phyloP scores from a whole-genome alignment of 2,113 vertebrate genomes.

The Talpa occidentalis region DNA sequence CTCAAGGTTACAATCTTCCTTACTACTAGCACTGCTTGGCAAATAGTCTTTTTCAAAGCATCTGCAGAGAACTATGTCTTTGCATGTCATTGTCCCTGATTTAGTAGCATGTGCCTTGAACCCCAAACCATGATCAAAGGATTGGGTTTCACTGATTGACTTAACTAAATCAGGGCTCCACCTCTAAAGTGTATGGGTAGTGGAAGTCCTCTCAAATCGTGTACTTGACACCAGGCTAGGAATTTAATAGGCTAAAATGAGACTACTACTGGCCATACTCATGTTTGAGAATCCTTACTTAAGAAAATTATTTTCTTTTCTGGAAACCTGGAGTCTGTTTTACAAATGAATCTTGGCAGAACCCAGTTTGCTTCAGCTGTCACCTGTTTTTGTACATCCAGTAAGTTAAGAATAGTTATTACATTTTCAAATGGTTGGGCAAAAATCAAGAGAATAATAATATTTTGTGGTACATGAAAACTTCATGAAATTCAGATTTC shows the following conservation, averaged over 20 bases:
- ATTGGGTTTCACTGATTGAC: not conserved
- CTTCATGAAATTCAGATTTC: conserved; percentile 5
- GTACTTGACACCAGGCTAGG: not conserved
- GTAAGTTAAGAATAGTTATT: not conserved
- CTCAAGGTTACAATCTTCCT: not conserved
- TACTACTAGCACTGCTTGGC: not conserved
- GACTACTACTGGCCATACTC: not conserved
- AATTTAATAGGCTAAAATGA: conserved; percentile 19
- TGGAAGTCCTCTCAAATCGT: not conserved
- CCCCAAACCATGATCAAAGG: not conserved
- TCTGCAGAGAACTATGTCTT: not conserved
- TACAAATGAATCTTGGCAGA: not conserved
- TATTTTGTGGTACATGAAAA: not conserved
- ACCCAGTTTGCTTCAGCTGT: not conserved
- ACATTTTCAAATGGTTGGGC: not conserved
- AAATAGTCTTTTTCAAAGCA: not conserved
- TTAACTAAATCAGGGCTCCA: not conserved
- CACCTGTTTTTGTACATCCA: not conserved
- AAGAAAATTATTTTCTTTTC: not conserved
- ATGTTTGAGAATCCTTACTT: not conserved
- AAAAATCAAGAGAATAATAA: not conserved
- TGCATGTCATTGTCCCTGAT: not conserved
- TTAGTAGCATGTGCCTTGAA: not conserved
- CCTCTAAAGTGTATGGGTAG: not conserved
- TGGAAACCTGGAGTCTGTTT: conserved; percentile 14